Evolutionary conservation across 2,797 vertebrate genomes (phyloP).

Genomic region (Monodelphis domestica): DNA sequence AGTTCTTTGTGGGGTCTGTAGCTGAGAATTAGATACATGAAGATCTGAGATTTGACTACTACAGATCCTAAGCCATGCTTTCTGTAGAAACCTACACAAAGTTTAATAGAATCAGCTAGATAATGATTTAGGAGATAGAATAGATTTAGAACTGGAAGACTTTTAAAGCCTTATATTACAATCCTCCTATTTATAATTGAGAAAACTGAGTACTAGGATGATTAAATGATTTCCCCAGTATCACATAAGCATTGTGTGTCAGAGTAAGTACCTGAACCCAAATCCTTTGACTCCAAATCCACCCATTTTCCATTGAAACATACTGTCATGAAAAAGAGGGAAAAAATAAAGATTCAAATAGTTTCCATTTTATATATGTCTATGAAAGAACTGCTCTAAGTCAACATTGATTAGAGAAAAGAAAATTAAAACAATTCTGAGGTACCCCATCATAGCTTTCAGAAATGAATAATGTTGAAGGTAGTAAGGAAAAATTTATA

Average conservation of each 20-base stretch:
- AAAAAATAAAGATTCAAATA: not conserved
- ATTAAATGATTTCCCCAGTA: not conserved
- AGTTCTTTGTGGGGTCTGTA: not conserved
- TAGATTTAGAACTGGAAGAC: not conserved
- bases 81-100: not conserved
- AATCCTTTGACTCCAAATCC: not conserved
- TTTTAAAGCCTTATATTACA: not conserved
- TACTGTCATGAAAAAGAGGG: not conserved
- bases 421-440: not conserved
- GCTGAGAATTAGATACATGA: not conserved
- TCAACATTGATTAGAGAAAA: not conserved
- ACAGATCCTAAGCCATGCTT: not conserved
- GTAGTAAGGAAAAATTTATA: not conserved
- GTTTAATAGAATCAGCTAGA: not conserved
- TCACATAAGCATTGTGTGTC: not conserved
- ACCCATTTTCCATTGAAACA: too few species aligned
- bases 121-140: not conserved
- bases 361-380: not conserved
- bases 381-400: not conserved
- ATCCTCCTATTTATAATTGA: not conserved
- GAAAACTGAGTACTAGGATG: not conserved
- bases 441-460: not conserved
- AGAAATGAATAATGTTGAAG: not conserved
- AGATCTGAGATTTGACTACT: not conserved
- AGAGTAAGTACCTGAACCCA: too few species aligned